These are phyloP conservation scores for Tolypeutes matacus DNA, from an alignment of 2,797 vertebrate genomes.

Conservation along the genomic window DNA sequence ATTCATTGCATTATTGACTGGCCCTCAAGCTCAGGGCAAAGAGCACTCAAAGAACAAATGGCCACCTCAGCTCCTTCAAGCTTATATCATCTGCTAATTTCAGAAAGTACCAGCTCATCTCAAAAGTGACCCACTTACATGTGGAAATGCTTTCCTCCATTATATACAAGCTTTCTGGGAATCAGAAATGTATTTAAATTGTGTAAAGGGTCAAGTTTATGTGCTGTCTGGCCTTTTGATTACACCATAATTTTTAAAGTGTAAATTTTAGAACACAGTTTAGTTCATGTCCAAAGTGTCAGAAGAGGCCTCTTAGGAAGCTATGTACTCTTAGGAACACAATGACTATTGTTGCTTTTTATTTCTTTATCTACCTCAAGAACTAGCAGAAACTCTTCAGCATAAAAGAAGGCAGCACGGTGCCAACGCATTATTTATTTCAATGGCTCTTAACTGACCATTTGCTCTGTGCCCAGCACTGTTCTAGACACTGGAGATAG, in stretches of 20 bases:
- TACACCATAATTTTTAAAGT: background rate
- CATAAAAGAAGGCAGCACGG: background rate
- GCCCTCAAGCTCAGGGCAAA: slow-evolving; percentile 57
- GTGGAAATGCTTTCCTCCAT: background rate
- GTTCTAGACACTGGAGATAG: background rate
- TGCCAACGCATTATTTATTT: background rate
- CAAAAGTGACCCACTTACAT: background rate
- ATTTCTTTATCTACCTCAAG: background rate
- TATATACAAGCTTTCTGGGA: slow-evolving; percentile 60
- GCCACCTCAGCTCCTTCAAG: slow-evolving; percentile 60
- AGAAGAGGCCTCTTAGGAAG: background rate
- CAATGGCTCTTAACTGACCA: background rate
- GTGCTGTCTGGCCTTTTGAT: background rate
- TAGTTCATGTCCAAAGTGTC: background rate
- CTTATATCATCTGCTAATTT: slow-evolving; percentile 61
- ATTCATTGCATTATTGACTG: background rate
- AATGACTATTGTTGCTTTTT: background rate
- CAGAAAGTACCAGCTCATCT: slow-evolving; percentile 61
- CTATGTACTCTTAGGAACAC: background rate
- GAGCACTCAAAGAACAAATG: slow-evolving; percentile 58
- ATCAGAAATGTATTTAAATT: slow-evolving; percentile 47
- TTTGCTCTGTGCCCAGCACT: background rate
- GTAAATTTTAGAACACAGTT: background rate
- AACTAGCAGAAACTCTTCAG: background rate
- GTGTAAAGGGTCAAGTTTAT: background rate